Evolutionary conservation across 2,797 vertebrate species (phyloP), one percentile per base, ranked within the genome.

Genomic region (Pseudotriccus pelzelni): DNA sequence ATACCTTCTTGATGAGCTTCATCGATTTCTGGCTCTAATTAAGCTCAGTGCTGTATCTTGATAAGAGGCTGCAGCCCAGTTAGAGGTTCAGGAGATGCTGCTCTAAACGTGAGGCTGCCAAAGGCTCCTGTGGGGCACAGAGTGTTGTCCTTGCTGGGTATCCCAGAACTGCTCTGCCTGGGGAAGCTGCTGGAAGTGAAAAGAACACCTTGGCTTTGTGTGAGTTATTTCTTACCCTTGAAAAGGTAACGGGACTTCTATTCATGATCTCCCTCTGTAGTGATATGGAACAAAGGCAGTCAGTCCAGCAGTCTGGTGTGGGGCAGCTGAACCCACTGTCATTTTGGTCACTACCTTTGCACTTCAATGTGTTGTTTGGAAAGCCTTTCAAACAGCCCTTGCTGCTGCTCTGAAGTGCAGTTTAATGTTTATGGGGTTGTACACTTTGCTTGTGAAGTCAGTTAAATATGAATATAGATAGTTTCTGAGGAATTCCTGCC

Each of bases 1-100:
- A 44, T 90, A 79, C 44, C 39, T 87, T 87, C 49, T 89, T 28
- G 52, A 75, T 89, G 62, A 80, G 77, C 88, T 83, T 59, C 73
- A 87, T 96, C 1, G 90, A 95, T 96, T 91, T 70, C 72, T 39
- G 37, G 77, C 83, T 87, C 87, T 93, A 92, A 94, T 94, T 94
- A 95, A 95, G 62, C 81, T 72, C 72, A 44, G 69, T 55, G 81
- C 68, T 90, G 55, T 55, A 14, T 83, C 74, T 74, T 87, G 68
- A 55, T 93, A 85, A 90, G 63, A 43, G 81, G 49, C 70, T 84
- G 50, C 46, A 22, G 68, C 87, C 77, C 64, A 80, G 4, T 95
- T 80, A 81, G 5, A 79, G 78, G 70, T 87, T 27, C 47, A 27
- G 60, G 67, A 85, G 75, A 41, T 85, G 68, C 23, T 59, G 36